These are phyloP conservation scores for Trissoscelio sp. DNA, from an alignment of 2,888 invertebrate species.

Conservation along the genomic window DNA sequence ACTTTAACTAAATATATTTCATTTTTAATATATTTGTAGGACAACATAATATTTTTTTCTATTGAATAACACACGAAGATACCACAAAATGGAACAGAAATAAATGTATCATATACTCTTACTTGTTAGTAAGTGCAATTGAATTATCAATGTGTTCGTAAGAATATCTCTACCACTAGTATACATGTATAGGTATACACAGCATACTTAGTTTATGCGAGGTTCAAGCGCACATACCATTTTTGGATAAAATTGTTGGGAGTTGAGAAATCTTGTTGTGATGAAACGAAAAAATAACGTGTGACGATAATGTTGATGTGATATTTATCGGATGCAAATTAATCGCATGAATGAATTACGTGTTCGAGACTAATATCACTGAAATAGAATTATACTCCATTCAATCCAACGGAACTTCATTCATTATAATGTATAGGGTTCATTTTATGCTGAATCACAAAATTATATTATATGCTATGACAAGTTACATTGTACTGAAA, in stretches of 20 bases:
- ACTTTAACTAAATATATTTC: no score
- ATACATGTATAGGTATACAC: neutral
- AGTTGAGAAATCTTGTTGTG: constrained; percentile 51
- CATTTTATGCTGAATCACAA: neutral
- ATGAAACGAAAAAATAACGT: constrained; percentile 27
- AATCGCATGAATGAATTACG: constrained; percentile 23
- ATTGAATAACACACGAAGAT: neutral
- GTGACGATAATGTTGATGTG: constrained; percentile 13
- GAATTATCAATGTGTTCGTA: constrained; percentile 20
- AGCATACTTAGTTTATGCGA: constrained; percentile 5
- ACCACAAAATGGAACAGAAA: constrained; percentile 33
- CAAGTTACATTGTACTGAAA: no score
- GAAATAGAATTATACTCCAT: neutral
- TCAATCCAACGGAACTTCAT: constrained; percentile 4
- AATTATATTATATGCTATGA: no score
- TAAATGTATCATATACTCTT: constrained; percentile 24
- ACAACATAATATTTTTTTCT: neutral
- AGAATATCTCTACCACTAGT: constrained; percentile 1
- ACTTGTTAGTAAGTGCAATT: constrained; percentile 17
- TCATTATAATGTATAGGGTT: neutral
- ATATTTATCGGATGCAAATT: constrained; percentile 21
- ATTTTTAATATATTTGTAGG: no score
- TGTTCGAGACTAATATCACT: neutral
- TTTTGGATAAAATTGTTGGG: constrained; percentile 59
- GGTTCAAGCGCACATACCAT: constrained; percentile 49